These are phyloP conservation scores for Cryptotis parvus DNA, from an alignment of 2,113 vertebrate species.

Conservation along the genomic window DNA sequence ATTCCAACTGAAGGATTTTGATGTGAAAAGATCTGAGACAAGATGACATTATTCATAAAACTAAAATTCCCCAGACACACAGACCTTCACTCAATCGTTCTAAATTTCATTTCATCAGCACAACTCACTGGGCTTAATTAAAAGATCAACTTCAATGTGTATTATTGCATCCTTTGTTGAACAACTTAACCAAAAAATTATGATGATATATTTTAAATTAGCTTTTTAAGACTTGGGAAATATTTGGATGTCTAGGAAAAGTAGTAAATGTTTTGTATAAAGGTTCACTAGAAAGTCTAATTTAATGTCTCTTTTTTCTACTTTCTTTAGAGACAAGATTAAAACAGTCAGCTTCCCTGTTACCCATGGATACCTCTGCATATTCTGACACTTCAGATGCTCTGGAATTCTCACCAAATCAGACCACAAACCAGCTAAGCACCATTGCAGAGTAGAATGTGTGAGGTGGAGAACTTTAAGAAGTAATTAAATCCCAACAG, in stretches of 20 bases:
- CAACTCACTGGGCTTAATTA: background rate
- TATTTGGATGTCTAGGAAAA: background rate
- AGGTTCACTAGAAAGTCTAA: slow-evolving; percentile 13
- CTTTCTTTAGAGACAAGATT: slow-evolving; percentile 90
- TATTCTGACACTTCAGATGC: slow-evolving; percentile 88
- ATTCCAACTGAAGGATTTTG: background rate
- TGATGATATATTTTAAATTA: background rate
- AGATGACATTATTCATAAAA: background rate
- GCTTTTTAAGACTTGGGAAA: background rate
- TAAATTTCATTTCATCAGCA: background rate
- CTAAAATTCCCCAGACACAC: background rate
- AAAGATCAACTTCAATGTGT: background rate
- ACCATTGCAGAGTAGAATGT: slow-evolving; percentile 89
- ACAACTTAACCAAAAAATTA: background rate
- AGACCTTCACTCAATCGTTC: background rate
- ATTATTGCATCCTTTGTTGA: slow-evolving; percentile 1
- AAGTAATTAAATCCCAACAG: slow-evolving; percentile 59
- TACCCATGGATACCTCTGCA: slow-evolving; percentile 89
- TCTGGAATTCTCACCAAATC: slow-evolving; percentile 84
- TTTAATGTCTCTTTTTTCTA: slow-evolving; percentile 62
- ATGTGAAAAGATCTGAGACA: background rate
- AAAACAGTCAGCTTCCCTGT: slow-evolving; percentile 95
- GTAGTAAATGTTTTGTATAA: background rate
- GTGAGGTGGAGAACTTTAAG: slow-evolving; percentile 83
- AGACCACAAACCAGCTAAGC: slow-evolving; percentile 84